These are phyloP conservation scores for Caenorhabditis sp. DNA, from an alignment of 2,888 invertebrate species.

Conservation along the genomic window DNA sequence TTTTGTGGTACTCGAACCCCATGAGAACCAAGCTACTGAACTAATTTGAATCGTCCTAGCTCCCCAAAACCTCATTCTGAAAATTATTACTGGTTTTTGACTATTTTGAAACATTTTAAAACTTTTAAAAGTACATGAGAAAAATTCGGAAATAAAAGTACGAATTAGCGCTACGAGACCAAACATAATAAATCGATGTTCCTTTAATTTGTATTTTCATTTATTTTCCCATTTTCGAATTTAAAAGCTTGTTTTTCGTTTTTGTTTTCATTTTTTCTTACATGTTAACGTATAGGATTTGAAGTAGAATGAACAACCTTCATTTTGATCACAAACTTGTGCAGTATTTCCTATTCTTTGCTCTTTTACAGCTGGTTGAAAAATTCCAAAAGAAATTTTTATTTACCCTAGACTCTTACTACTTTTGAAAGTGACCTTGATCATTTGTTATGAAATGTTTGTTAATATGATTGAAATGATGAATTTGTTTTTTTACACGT, in stretches of 20 bases:
- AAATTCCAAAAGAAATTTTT: too few relatives aligned
- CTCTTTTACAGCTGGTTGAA: too few relatives aligned
- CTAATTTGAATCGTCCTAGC: slow-evolving; percentile 27
- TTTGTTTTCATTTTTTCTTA: not conserved
- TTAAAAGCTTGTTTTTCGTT: not conserved
- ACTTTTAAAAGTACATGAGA: slow-evolving; percentile 2
- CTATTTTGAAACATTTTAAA: not conserved
- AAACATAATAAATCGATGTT: slow-evolving; percentile 10
- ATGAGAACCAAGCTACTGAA: slow-evolving; percentile 34
- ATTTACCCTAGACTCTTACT: too few relatives aligned
- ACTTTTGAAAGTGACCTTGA: too few relatives aligned
- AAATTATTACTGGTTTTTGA: not conserved
- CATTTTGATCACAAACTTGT: too few relatives aligned
- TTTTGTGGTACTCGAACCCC: slow-evolving; percentile 21
- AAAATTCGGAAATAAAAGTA: slow-evolving; percentile 15
- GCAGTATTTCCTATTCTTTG: too few relatives aligned
- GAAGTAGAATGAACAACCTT: too few relatives aligned
- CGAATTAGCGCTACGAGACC: slow-evolving; percentile 30
- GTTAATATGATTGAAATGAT: not conserved
- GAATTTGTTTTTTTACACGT: not conserved
- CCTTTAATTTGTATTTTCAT: slow-evolving; percentile 21
- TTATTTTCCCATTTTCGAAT: slow-evolving; percentile 12
- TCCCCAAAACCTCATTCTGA: slow-evolving; percentile 28
- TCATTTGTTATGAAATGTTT: not conserved
- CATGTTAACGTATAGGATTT: too few relatives aligned